Conservation (phyloP, 2,797 vertebrate genomes). For the Pteronotus mesoamericanus region DNA sequence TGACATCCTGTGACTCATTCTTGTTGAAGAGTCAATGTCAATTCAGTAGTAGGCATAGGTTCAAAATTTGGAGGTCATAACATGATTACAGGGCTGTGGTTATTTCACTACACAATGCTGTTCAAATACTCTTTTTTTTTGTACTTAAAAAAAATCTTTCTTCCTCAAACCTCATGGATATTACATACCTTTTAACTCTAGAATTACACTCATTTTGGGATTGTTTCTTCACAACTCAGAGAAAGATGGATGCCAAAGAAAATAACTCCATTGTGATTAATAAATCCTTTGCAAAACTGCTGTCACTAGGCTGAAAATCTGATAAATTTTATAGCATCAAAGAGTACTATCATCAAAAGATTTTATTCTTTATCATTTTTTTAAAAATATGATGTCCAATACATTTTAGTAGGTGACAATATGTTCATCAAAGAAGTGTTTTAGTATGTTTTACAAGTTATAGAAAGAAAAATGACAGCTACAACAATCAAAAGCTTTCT, state of each 20-base stretch:
- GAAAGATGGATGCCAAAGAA: constrained; percentile 42
- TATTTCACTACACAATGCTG: not conserved
- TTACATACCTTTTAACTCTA: constrained; percentile 18
- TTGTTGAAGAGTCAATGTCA: not conserved
- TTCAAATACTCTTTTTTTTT: not conserved
- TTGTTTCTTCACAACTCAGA: not conserved
- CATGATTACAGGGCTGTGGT: not conserved
- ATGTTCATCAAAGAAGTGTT: constrained; percentile 54
- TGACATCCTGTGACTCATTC: not conserved
- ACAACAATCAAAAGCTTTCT: constrained; percentile 65
- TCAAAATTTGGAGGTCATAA: not conserved
- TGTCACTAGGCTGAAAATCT: constrained; percentile 15
- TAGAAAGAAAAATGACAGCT: constrained; percentile 56
- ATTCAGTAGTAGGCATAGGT: not conserved
- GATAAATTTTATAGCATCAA: constrained; percentile 34
- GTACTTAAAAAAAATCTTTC: not conserved
- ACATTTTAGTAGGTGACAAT: constrained; percentile 33
- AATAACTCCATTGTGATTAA: constrained; percentile 54
- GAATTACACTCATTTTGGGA: not conserved
- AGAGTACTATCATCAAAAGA: constrained; percentile 48
- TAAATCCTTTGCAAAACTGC: constrained; percentile 14
- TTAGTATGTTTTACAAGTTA: constrained; percentile 66
- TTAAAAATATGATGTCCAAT: not conserved
- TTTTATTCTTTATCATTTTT: constrained; percentile 35
- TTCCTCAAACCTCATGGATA: not conserved